phyloP scores from a whole-genome alignment of 2,113 vertebrate species.

The Brachirus orientalis region DNA sequence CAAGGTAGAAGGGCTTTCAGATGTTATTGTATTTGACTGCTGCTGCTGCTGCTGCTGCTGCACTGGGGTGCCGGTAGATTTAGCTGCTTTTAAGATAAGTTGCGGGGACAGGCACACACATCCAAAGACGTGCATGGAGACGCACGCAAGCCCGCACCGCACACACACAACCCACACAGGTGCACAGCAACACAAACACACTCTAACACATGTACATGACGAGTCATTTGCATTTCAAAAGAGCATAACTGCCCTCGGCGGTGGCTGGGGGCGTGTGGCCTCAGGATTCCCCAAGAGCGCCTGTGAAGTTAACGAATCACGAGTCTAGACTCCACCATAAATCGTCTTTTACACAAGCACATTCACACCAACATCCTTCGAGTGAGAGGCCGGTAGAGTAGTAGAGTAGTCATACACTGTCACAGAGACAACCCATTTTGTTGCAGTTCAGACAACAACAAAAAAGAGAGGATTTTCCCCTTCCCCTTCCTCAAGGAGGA shows the following conservation, averaged over 20 bases:
- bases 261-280: slow-evolving; percentile 72
- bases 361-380: slow-evolving; percentile 64
- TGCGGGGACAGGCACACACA: slow-evolving; percentile 56
- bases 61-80: slow-evolving; percentile 65
- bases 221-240: slow-evolving; percentile 74
- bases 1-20: slow-evolving; percentile 73
- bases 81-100: slow-evolving; percentile 78
- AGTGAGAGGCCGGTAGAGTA: slow-evolving; percentile 48
- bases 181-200: slow-evolving; percentile 7
- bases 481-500: slow-evolving; percentile 12
- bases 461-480: slow-evolving; percentile 4
- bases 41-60: slow-evolving; percentile 71
- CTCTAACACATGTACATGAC: slow-evolving; percentile 44
- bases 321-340: slow-evolving; percentile 65
- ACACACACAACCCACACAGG: slow-evolving; percentile 16
- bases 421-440: slow-evolving; percentile 30
- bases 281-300: slow-evolving; percentile 77
- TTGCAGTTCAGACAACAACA: slow-evolving; percentile 13
- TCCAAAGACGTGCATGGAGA: slow-evolving; percentile 44
- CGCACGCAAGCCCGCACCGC: slow-evolving; percentile 35
- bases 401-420: slow-evolving; percentile 40
- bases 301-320: slow-evolving; percentile 77
- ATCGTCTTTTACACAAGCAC: slow-evolving; percentile 60
- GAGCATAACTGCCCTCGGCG: slow-evolving; percentile 74
- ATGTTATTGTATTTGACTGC: slow-evolving; percentile 80